Base-by-base conservation (phyloP, 2,797 vertebrate species). In the Phalanger gymnotis region DNA sequence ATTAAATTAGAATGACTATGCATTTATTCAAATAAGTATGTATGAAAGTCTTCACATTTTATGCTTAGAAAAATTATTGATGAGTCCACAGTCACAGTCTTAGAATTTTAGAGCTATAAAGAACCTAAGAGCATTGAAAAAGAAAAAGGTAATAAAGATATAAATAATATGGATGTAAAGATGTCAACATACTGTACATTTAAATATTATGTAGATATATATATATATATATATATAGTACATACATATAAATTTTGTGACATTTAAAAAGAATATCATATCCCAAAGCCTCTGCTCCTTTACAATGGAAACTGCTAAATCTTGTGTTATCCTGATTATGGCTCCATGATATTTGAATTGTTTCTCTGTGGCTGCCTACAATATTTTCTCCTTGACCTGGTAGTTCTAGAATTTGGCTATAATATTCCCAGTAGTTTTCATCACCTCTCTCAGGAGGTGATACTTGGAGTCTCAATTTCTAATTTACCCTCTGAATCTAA, bases 91-190 rank as follows among this genome's bases (percentile, higher is more conserved):
- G 7, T 47, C 22, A 81, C n/a, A 13, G 22, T 47, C 73, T n/a
- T 93, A 51, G 53, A 96, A 92, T 55, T 5, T 93, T 93, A 91
- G 16, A 47, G 11, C 40, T 91, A n/a, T 30, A 40, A 94, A 90
- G 3, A 53, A 53, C 40, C 2, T 40, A 55, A 91, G 61, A 91
- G 34, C n/a, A 92, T 31, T 93, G 14, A 93, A 87, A 93, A 91
- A 66, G 51, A 55, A 94, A 93, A 91, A 92, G 40, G 52, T 6
- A 30, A 2, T 12, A 22, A 53, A 16, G 94, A 28, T 27, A 94
- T 22, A n/a, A 40, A 2, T 6, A 30, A 2, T 12, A 22, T 54
- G 11, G 94, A 28, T 30, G 93, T 40, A 40, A 73, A 3, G 14
- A 73, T 31, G 31, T 14, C n/a, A 2, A n/a, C 61, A 73, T 40